Conservation (phyloP, 2,113 vertebrate genomes). For the Sturnus vulgaris region DNA sequence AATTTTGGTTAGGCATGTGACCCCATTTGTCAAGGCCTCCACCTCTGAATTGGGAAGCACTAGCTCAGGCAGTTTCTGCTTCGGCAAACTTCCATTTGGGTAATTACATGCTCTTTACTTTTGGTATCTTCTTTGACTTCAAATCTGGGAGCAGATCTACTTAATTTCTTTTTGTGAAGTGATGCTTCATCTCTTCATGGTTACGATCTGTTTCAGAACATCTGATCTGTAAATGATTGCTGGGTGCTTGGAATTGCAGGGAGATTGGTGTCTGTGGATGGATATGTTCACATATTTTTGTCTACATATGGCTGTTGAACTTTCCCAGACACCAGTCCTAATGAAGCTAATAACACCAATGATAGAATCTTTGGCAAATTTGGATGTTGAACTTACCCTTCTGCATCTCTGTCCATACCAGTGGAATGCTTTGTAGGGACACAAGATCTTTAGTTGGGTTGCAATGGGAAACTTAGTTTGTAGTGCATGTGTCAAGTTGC, state of each 20-base stretch:
- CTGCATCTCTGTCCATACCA: neutral
- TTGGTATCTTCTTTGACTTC: neutral
- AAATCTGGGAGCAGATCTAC: neutral
- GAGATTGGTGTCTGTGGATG: neutral
- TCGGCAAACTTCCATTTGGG: neutral
- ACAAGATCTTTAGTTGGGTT: neutral
- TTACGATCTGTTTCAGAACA: fast-evolving
- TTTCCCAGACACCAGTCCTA: neutral
- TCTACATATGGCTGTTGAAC: neutral
- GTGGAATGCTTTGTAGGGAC: neutral
- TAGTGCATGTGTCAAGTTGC: neutral
- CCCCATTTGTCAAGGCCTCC: neutral
- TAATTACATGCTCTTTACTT: neutral
- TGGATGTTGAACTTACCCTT: neutral
- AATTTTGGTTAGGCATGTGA: neutral
- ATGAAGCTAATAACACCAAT: neutral
- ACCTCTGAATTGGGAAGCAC: neutral
- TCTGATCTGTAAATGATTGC: neutral
- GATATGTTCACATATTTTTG: neutral
- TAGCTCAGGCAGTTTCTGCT: neutral
- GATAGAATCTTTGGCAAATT: neutral
- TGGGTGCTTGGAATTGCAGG: neutral
- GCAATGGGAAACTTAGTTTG: neutral
- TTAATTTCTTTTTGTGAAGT: neutral
- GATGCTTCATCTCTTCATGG: neutral